Conservation (phyloP, 2,797 vertebrate species). For the Epinephelus malabaricus region DNA sequence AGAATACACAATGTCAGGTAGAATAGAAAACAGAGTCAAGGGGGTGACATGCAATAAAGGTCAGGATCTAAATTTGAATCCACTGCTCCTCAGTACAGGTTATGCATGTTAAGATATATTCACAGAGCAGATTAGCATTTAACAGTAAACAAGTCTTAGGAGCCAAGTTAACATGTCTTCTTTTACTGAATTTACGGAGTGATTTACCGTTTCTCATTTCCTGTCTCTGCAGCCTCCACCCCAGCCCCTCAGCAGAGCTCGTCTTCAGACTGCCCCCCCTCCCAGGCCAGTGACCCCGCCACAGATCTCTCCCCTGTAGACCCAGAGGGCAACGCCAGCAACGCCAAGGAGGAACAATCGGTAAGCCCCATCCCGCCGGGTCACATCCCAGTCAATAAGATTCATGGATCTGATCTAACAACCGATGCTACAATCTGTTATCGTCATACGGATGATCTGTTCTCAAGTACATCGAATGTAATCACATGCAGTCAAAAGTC, state of each 20-base stretch:
- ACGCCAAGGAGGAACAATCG: constrained; percentile 88
- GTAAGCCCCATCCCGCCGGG: constrained; percentile 83
- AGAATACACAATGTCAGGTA: constrained; percentile 20
- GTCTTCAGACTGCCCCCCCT: constrained; percentile 91
- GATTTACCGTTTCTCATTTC: background rate
- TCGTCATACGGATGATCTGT: constrained; percentile 48
- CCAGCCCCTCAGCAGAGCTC: constrained; percentile 92
- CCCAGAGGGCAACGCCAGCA: constrained; percentile 89
- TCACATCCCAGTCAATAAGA: constrained; percentile 45
- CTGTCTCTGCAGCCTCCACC: constrained; percentile 88
- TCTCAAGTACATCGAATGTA: constrained; percentile 39
- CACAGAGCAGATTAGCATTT: constrained; percentile 5
- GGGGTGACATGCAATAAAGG: constrained; percentile 40
- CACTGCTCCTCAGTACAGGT: background rate
- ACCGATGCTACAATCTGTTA: constrained; percentile 54
- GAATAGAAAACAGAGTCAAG: background rate
- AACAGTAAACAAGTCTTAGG: background rate
- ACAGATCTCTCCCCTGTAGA: constrained; percentile 89
- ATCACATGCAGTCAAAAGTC: constrained; percentile 45
- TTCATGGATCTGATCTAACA: constrained; percentile 43
- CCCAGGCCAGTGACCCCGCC: constrained; percentile 87
- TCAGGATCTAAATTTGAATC: constrained; percentile 45
- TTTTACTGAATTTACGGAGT: background rate
- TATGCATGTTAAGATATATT: constrained; percentile 11
- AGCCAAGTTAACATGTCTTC: background rate